Conservation (phyloP, 2,797 vertebrate genomes). For the Melopsittacus undulatus region DNA sequence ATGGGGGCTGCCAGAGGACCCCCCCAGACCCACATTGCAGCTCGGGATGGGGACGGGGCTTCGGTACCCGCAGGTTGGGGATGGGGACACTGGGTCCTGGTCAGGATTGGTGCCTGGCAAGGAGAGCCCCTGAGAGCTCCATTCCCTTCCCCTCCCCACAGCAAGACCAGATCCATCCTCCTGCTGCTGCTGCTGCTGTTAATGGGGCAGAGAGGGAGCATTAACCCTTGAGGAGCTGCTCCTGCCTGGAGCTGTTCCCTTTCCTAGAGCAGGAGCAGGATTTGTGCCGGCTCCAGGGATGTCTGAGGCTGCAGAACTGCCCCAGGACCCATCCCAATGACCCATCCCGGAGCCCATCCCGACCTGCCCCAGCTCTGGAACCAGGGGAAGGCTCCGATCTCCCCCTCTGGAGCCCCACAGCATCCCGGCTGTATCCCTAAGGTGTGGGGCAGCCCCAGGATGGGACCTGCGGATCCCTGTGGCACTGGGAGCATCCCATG, state of each 20-base stretch:
- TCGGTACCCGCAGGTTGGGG: neutral
- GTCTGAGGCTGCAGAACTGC: too few species aligned
- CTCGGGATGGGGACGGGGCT: neutral
- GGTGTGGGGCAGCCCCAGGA: neutral
- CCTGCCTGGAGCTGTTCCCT: too few species aligned
- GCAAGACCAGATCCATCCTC: neutral
- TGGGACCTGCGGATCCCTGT: neutral
- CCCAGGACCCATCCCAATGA: too few species aligned
- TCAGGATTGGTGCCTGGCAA: neutral
- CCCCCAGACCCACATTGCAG: accelerated
- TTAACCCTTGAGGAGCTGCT: too few species aligned
- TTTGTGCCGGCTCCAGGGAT: too few species aligned
- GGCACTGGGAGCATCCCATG: accelerated
- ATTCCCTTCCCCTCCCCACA: neutral
- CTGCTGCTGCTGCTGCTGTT: too few species aligned
- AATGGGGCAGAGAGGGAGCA: too few species aligned
- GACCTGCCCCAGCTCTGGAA: neutral
- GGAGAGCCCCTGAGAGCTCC: neutral
- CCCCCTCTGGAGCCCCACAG: neutral
- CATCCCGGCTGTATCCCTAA: neutral
- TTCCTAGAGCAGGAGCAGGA: too few species aligned
- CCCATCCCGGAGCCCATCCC: too few species aligned
- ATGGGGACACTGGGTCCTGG: neutral
- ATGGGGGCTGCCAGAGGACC: neutral
- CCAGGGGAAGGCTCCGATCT: neutral